These are phyloP conservation scores for Pantherophis vulpinus DNA, from an alignment of 2,797 vertebrate genomes.

Conservation along the genomic window DNA sequence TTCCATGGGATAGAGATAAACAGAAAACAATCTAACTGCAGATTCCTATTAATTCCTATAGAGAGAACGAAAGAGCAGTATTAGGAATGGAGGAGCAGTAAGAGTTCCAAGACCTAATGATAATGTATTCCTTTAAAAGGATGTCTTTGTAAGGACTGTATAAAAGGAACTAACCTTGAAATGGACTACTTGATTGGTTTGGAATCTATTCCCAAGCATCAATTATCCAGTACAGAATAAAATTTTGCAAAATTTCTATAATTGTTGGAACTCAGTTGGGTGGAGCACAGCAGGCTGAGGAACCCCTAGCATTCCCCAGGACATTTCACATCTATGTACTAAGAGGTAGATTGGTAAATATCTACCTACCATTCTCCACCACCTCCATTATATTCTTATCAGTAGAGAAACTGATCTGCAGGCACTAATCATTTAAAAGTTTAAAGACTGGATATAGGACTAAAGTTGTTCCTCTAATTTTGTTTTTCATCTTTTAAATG, in stretches of 20 bases:
- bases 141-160: neutral
- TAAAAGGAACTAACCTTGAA: neutral
- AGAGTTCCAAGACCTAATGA: neutral
- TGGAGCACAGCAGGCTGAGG: neutral
- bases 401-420: neutral
- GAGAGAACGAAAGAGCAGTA: too few relatives aligned
- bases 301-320: neutral
- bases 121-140: neutral
- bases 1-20: neutral
- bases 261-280: neutral
- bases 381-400: neutral
- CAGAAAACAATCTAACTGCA: neutral
- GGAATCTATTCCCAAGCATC: neutral
- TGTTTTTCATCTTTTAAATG: neutral
- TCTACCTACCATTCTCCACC: neutral
- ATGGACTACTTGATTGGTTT: neutral
- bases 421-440: neutral
- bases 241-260: neutral
- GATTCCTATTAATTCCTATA: neutral
- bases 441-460: neutral
- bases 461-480: neutral
- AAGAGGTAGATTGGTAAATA: neutral
- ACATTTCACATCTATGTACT: neutral
- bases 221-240: neutral
- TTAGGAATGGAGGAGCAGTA: neutral